Base-by-base conservation (phyloP, 92 coral and sea anemone species). In the Epizoanthus rinbou region DNA sequence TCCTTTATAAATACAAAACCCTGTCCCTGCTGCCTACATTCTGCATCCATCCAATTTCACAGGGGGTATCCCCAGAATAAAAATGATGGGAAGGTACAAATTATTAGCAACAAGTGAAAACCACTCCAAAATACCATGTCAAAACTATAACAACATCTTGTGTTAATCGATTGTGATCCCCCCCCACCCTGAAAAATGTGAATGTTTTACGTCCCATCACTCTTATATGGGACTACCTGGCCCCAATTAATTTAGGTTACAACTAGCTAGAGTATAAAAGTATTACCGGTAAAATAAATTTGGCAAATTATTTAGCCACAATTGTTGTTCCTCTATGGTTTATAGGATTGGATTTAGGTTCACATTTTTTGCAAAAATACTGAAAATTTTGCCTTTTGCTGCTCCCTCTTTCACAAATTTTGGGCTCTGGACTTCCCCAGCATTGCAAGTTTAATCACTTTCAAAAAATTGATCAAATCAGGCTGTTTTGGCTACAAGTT, bases 191-290 rank as follows among this genome's bases (percentile, higher is more conserved):
- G n/a, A 22, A 22, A 63, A 63, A 63, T 63, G 67, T 25, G 67
- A 63, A 63, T 63, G 8, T 21, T 25, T 10, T 62, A 62, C 66
- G 31, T 62, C 33, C 31, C 5, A 63, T 63, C 67, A 63, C 67
- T 63, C 14, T 63, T 63, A 63, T 63, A 63, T 63, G 67, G 67
- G 67, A 63, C 67, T 63, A 63, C 35, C 31, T 19, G 67, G 67
- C 67, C 67, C 67, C 67, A 63, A 14, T 22, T 63, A 63, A 25
- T 22, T 63, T 63, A 47, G 14, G 67, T 63, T 63, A 63, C 67
- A 63, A 63, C 2, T 28, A 28, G 67, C 35, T 63, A 22, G 67
- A 63, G 28, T n/a, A 60, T n/a, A 60, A 60, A 21, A 60, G 19
- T 43, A 60, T 28, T 18, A 60, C 65, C n/a, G n/a, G n/a, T n/a